These are phyloP conservation scores for Drosophila neutralis DNA, from an alignment of 2,888 invertebrate genomes.

Conservation along the genomic window DNA sequence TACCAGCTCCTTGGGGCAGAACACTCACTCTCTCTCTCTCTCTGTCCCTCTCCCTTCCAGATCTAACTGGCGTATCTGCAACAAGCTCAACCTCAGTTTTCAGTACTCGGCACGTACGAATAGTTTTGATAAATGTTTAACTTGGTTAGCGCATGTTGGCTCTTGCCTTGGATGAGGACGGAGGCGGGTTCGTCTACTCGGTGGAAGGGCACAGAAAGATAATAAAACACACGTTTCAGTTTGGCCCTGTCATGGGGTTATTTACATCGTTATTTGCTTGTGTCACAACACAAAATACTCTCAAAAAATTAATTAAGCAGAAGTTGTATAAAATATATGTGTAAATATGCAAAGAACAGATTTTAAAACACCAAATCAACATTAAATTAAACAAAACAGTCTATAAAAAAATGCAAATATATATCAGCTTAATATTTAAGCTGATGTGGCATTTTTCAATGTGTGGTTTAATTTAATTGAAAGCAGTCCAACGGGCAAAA, in stretches of 20 bases:
- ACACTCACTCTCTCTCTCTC: constrained; percentile 8
- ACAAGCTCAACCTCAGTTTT: constrained; percentile 22
- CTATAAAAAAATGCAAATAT: background rate
- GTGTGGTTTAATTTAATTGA: constrained; percentile 51
- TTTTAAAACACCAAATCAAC: background rate
- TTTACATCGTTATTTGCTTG: background rate
- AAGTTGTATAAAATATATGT: background rate
- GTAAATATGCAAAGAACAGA: background rate
- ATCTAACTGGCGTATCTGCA: constrained; percentile 41
- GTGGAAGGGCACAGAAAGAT: constrained; percentile 42
- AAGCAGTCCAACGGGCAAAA: constrained; percentile 12
- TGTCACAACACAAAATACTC: background rate
- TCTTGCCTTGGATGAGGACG: background rate
- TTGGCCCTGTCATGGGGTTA: constrained; percentile 24
- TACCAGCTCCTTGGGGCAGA: constrained; percentile 38
- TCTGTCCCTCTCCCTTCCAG: constrained; percentile 3
- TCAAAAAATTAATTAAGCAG: background rate
- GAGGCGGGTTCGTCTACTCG: background rate
- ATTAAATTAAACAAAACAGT: background rate
- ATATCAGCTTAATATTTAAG: background rate
- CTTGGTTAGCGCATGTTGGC: constrained; percentile 56
- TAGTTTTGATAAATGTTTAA: constrained; percentile 76
- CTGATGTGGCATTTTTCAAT: constrained; percentile 22
- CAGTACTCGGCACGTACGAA: constrained; percentile 61
- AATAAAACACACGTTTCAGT: constrained; percentile 72